Base-by-base conservation (phyloP, 2,888 invertebrate genomes). In the Ashinkailepas kermadecensis region DNA sequence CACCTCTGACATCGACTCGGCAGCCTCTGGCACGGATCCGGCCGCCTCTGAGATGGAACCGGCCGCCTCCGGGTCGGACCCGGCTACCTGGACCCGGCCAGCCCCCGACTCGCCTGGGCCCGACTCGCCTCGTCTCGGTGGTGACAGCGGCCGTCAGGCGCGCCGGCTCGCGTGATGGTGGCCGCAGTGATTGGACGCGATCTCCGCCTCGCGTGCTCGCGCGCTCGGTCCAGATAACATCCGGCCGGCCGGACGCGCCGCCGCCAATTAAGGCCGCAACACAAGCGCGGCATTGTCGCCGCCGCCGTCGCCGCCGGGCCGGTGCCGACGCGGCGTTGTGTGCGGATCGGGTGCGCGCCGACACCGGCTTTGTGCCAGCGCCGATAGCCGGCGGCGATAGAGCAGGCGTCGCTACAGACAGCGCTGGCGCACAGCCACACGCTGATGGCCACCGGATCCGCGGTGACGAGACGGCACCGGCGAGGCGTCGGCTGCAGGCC, bases 231-330 rank as follows among this genome's bases (percentile, higher is more conserved):
- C 21, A 70, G 74, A 74, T 74, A 54, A 10, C 21, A 56, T 74
- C 74, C 74, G 56, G 54, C 18, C 56, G 15, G 23, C 67, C 23
- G 12, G 11, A 11, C 67, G 54, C 18, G 70, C 70, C 15, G 25
- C 74, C 56, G 74, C 56, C 74, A 74, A 74, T 74, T 74, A 74
- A 74, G 74, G 74, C 74, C 74, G 56, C 74, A 15, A 39, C 70
- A 70, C 70, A 70, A n/a, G 6, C 70, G 70, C 70, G 8, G 39
- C 70, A 70, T 70, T 70, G 70, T 70, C 39, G 39, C 9, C 13
- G 70, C 70, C 54, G 74, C 54, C 39, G 39, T 9, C 39, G 11
- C 56, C 74, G 54, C 23, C 74, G 74, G 39, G 56, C 7, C 25
- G 25, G 39, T 25, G 67, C n/a, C 67, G 67, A 23, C 11, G 67